Base-by-base conservation (phyloP, 2,888 invertebrate genomes). In the Rotaria socialis region DNA sequence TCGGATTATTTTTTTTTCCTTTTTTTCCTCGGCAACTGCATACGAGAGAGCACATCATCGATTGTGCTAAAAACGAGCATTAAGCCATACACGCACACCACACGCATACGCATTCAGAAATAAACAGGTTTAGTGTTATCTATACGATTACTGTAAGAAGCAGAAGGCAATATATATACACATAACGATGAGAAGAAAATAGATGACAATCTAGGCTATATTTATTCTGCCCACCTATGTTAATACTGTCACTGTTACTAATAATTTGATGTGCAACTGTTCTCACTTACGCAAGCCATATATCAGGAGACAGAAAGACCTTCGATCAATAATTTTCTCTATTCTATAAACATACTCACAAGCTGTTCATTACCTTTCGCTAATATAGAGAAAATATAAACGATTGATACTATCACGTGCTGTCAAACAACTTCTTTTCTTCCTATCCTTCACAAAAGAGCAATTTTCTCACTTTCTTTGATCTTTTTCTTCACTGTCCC, bases 111-210 rank as follows among this genome's bases (percentile, higher is more conserved):
- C 35, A 67, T 67, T 67, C 67, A 67, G 67, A 67, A 67, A 11
- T 2, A 67, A n/a, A 67, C 67, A 67, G 67, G 67, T 67, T 67
- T 67, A 67, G 27, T 67, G 35, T 67, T 67, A 67, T 67, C 67
- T 67, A 67, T 27, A 67, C 5, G 35, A 35, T n/a, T 16, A 67
- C 35, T 67, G 27, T n/a, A 35, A 35, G 67, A 60, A 67, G n/a
- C 2, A 27, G 14, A 35, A 67, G 67, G 5, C 0, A 60, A n/a
- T 24, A 60, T 60, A 7, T 24, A n/a, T 35, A n/a, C n/a, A n/a
- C n/a, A n/a, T 24, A n/a, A n/a, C n/a, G n/a, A n/a, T 10, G n/a
- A 14, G 35, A 67, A 52, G 67, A 67, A 11, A 67, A 27, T 35
- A 67, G 67, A 67, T 67, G 67, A n/a, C 27, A 67, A 67, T 67